Evolutionary conservation across 2,113 vertebrate species (phyloP).

Genomic region (Varanus komodoensis): DNA sequence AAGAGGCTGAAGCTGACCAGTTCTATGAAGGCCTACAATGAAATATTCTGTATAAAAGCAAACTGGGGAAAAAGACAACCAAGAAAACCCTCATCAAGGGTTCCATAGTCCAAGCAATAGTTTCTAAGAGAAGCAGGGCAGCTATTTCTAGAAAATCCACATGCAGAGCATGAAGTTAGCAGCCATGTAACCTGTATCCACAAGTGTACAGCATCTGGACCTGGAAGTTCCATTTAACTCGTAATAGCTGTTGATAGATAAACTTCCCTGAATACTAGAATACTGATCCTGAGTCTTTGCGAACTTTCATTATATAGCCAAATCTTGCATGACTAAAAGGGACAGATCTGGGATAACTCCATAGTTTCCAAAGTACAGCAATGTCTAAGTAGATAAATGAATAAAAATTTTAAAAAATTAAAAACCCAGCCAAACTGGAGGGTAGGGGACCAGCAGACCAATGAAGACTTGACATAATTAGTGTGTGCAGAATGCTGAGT

Average conservation of each 20-base stretch:
- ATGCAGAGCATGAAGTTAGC: background rate
- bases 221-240: background rate
- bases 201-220: background rate
- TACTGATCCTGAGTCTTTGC: too few species aligned
- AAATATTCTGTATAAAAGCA: background rate
- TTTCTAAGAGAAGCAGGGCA: background rate
- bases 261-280: too few species aligned
- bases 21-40: too few species aligned
- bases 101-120: too few species aligned
- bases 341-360: too few species aligned
- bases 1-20: too few species aligned
- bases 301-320: too few species aligned
- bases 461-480: background rate
- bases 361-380: too few species aligned
- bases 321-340: too few species aligned
- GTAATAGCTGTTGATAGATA: background rate
- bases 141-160: background rate
- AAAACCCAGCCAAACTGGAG: too few species aligned
- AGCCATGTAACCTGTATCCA: background rate
- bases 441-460: background rate
- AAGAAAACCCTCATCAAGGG: background rate
- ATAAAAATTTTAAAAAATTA: too few species aligned
- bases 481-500: background rate
- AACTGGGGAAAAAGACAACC: background rate
- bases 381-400: too few species aligned